Base-by-base conservation (phyloP, 2,888 invertebrate genomes). In the Latrodectus hesperus region DNA sequence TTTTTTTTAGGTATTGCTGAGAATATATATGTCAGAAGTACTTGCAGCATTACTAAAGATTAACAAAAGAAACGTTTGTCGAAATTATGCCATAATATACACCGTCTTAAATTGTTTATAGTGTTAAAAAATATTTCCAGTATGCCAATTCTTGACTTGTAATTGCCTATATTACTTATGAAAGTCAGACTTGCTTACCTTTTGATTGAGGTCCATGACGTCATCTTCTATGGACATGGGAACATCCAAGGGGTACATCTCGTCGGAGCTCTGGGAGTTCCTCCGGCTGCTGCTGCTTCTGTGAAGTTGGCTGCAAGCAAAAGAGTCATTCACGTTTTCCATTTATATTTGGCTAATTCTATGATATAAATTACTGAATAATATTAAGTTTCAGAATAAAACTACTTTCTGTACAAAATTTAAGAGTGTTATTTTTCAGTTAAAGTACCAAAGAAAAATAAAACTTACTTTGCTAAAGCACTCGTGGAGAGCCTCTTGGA, bases 141-240 rank as follows among this genome's bases (percentile, higher is more conserved):
- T 6, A 38, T 1, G 38, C 6, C 38, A 38, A 38, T 38, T 38
- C 38, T 38, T 6, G 38, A 38, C 38, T 38, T 3, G 4, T 6
- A 1, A 4, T 38, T 38, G 38, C 38, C 38, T 1, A 11, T 12
- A 70, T 4, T 0, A 49, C 22, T 9, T 16, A 11, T n/a, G 52
- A 12, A 51, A 8, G 17, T 53, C 10, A 3, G 49, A 1, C 51
- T 16, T 12, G 89, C 90, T 89, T 91, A 98, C 98, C 95, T 97
- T 96, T 93, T 97, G 96, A 93, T 96, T 98, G 92, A 98, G 95
- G 93, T 98, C 97, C 93, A 97, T 95, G 86, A 98, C 96, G 93
- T 98, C 98, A 92, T 98, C 98, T 92, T 96, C 96, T 90, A 97
- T 93, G 90, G 97, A 96, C 84, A 96, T 92, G 89, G 92, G 91